phyloP scores from a whole-genome alignment of 2,113 vertebrate genomes.

The Oreochromis aureus region DNA sequence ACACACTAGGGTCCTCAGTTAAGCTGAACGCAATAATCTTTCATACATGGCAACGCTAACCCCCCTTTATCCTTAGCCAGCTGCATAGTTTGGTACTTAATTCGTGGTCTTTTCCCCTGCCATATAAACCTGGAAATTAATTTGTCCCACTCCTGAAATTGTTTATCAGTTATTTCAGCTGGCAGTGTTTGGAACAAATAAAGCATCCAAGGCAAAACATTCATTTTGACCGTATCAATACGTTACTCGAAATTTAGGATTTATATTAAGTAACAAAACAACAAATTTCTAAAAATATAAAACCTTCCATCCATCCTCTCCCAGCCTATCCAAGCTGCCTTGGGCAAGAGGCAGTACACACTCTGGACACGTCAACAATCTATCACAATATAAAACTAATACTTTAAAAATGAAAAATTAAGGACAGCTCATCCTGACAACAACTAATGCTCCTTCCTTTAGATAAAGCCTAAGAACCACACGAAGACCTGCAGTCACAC shows the following conservation, averaged over 20 bases:
- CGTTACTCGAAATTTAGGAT: not conserved
- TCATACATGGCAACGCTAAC: rapidly evolving
- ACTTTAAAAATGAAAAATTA: not conserved
- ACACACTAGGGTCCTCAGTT: not conserved
- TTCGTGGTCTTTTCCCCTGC: not conserved
- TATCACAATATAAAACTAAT: not conserved
- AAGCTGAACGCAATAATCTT: not conserved
- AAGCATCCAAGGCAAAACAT: not conserved
- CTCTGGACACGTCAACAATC: not conserved
- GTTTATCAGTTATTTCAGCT: not conserved
- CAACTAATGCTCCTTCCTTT: not conserved
- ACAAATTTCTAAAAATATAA: not conserved
- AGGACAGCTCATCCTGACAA: not conserved
- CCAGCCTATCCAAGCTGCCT: not conserved
- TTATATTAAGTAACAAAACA: not conserved
- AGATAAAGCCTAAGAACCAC: not conserved
- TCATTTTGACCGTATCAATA: not conserved
- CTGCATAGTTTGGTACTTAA: not conserved
- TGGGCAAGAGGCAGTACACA: not conserved
- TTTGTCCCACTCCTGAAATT: not conserved
- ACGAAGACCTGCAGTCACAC: not conserved
- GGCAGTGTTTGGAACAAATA: not conserved
- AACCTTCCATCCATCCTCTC: not conserved
- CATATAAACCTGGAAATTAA: not conserved
- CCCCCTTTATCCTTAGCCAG: not conserved